Evolutionary conservation across 2,113 vertebrate genomes (phyloP).

Genomic region (Spilogale gracilis): DNA sequence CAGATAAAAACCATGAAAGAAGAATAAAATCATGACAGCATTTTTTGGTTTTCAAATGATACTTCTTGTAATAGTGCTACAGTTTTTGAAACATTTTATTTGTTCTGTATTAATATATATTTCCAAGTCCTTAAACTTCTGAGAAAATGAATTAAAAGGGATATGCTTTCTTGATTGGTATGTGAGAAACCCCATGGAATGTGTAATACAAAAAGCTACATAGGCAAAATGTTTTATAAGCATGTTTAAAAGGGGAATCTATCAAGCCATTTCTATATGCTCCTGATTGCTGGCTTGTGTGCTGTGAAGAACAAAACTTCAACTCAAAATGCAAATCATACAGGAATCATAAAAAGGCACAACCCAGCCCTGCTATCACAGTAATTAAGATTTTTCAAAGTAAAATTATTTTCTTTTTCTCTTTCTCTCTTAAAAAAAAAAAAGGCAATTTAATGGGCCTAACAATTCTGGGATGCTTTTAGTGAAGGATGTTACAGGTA

Average conservation of each 20-base stretch:
- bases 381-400: conserved; percentile 84
- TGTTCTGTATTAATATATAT: conserved; percentile 77
- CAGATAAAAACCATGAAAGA: conserved; percentile 78
- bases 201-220: conserved; percentile 74
- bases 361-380: conserved; percentile 67
- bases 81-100: conserved; percentile 78
- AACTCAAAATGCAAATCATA: conserved; percentile 81
- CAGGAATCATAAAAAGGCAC: conserved; percentile 58
- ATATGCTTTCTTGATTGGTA: conserved; percentile 81
- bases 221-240: conserved; percentile 72
- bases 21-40: conserved; percentile 62
- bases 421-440: not conserved
- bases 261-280: conserved; percentile 73
- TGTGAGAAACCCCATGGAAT: conserved; percentile 75
- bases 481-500: conserved; percentile 82
- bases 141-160: conserved; percentile 81
- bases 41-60: conserved; percentile 79
- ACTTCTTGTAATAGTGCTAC: conserved; percentile 68
- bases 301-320: conserved; percentile 77
- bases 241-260: conserved; percentile 80
- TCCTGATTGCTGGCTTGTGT: conserved; percentile 81
- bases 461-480: conserved; percentile 69
- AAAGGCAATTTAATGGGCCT: conserved; percentile 70
- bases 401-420: conserved; percentile 81
- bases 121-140: conserved; percentile 72